These are phyloP conservation scores for Paedocypris micromegethes DNA, from an alignment of 2,797 vertebrate genomes.

Conservation along the genomic window DNA sequence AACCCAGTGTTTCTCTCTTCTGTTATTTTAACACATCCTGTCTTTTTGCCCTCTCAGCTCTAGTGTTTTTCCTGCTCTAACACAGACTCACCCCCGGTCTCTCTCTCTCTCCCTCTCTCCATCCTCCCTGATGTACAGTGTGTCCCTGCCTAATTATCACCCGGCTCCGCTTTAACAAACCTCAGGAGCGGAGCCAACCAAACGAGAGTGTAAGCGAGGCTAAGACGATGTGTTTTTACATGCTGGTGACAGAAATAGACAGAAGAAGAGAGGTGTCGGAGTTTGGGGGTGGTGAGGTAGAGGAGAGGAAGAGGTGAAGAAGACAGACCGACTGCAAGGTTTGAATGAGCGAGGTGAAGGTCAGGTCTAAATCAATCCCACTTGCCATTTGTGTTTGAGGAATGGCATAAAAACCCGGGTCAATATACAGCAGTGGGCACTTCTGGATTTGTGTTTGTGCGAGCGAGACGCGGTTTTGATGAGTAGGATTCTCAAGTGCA, in stretches of 20 bases:
- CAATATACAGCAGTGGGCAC: constrained; percentile 51
- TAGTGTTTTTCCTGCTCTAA: constrained; percentile 28
- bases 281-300: constrained; percentile 21
- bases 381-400: constrained; percentile 33
- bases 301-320: constrained; percentile 16
- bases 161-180: constrained; percentile 53
- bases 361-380: constrained; percentile 41
- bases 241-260: constrained; percentile 39
- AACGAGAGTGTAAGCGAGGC: constrained; percentile 26
- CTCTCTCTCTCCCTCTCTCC: constrained; percentile 38
- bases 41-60: constrained; percentile 26
- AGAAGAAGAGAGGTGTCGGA: constrained; percentile 38
- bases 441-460: constrained; percentile 41
- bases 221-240: constrained; percentile 28
- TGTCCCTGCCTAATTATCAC: constrained; percentile 59
- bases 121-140: constrained; percentile 45
- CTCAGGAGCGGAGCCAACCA: constrained; percentile 45
- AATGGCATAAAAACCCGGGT: constrained; percentile 41
- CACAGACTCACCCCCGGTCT: constrained; percentile 22
- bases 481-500: constrained; percentile 60
- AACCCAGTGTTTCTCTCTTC: background rate
- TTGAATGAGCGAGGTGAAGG: constrained; percentile 42
- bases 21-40: constrained; percentile 26
- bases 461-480: constrained; percentile 41
- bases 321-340: constrained; percentile 31